These are phyloP conservation scores for Conops quadrifasciatus DNA, from an alignment of 2,888 invertebrate genomes.

Conservation along the genomic window DNA sequence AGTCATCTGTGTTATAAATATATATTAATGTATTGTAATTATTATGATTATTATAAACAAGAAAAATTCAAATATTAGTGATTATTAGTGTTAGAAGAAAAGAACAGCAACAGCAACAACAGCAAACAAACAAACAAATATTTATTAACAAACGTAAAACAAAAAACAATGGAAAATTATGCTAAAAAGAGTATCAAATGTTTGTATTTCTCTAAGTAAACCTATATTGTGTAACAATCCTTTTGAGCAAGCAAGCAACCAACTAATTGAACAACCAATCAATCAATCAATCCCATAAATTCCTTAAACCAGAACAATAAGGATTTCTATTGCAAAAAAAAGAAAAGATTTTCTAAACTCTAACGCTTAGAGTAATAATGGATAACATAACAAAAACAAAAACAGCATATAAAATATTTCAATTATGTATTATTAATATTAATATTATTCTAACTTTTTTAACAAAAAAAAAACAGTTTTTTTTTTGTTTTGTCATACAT, in stretches of 20 bases:
- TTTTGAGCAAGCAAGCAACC: not conserved
- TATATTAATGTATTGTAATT: conserved; percentile 49
- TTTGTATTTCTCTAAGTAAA: not conserved
- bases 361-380: conserved; percentile 2
- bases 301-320: not conserved
- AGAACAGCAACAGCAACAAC: conserved; percentile 27
- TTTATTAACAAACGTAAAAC: not conserved
- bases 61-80: conserved; percentile 23
- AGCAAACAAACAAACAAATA: conserved; percentile 3
- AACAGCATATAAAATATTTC: not conserved
- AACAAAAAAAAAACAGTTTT: no score
- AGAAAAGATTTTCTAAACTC: not conserved
- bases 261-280: not conserved
- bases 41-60: conserved; percentile 19
- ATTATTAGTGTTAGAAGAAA: conserved; percentile 41
- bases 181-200: not conserved
- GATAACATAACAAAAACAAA: conserved; percentile 7
- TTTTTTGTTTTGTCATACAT: no score
- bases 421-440: not conserved
- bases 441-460: not conserved
- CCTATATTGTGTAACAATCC: not conserved
- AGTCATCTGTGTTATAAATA: conserved; percentile 66
- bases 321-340: not conserved
- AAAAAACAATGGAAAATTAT: not conserved
- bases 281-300: conserved; percentile 8